A percentile compares a stretch with the other conserved stretches of the same genome.
phyloP scores from a whole-genome alignment of 2,113 vertebrate species.

The Erpornis zantholeuca region DNA sequence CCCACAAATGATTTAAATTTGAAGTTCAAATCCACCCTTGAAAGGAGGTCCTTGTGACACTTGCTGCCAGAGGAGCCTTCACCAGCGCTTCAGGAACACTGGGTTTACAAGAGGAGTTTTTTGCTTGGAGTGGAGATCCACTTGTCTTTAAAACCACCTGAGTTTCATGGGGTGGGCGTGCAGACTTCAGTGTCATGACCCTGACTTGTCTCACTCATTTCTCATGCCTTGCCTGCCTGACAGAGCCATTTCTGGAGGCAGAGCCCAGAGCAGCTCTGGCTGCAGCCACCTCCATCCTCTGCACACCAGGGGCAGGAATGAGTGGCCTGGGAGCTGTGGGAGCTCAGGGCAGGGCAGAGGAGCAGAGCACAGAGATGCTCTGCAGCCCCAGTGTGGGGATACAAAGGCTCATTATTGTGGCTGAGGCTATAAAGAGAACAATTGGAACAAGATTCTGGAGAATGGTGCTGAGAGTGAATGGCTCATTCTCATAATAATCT shows the following conservation, averaged over 20 bases:
- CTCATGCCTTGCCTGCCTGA: neutral
- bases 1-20: neutral
- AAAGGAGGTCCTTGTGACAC: neutral
- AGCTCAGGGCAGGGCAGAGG: neutral
- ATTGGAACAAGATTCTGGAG: neutral
- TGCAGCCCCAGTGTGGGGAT: neutral
- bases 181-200: neutral
- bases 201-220: neutral
- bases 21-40: neutral
- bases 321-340: fast-evolving
- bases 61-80: neutral
- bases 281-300: neutral
- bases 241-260: neutral
- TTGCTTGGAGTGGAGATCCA: neutral
- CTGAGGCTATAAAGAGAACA: neutral
- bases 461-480: neutral
- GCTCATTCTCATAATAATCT: neutral
- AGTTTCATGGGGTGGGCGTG: neutral
- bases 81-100: neutral
- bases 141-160: neutral
- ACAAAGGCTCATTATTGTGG: neutral
- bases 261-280: neutral
- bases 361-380: neutral
- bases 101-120: neutral
- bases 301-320: neutral